Evolutionary conservation across 2,888 invertebrate genomes (phyloP).

Genomic region (Zhuqinia jingwanae): DNA sequence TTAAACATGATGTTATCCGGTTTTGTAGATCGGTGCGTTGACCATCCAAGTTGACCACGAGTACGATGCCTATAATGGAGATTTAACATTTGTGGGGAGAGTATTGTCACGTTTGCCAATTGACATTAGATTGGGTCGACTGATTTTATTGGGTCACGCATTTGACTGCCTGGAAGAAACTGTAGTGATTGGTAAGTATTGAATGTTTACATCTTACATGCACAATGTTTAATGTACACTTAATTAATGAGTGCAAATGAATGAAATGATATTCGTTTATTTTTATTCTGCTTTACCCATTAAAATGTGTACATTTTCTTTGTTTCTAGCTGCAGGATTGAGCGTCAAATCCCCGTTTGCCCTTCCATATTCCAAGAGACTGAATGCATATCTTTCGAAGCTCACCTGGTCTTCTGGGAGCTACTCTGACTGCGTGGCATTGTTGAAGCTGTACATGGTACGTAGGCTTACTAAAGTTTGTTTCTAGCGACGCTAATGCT

Average conservation of each 20-base stretch:
- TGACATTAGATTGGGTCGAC: slow-evolving; percentile 90
- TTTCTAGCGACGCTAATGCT: too few species aligned
- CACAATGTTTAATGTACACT: too few species aligned
- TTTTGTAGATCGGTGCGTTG: slow-evolving; percentile 89
- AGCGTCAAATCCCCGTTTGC: slow-evolving; percentile 91
- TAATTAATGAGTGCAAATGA: too few species aligned
- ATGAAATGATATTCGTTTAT: too few species aligned
- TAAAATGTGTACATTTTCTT: too few species aligned
- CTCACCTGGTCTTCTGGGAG: slow-evolving; percentile 91
- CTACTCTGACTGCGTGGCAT: slow-evolving; percentile 91
- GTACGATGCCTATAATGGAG: slow-evolving; percentile 87
- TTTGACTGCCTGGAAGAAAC: slow-evolving; percentile 92
- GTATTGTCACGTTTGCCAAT: slow-evolving; percentile 92
- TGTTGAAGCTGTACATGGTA: slow-evolving; percentile 90
- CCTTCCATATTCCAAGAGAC: slow-evolving; percentile 86
- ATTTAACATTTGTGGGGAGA: slow-evolving; percentile 91
- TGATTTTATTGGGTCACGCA: slow-evolving; percentile 92
- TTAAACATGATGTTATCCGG: too few species aligned
- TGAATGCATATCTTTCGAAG: slow-evolving; percentile 88
- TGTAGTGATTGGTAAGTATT: slow-evolving; percentile 88
- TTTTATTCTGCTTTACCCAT: slow-evolving; percentile 79
- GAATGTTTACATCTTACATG: slow-evolving; percentile 7
- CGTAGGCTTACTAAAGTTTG: too few species aligned
- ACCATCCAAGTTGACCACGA: slow-evolving; percentile 84
- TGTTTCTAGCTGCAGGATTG: slow-evolving; percentile 90